Evolutionary conservation across 2,113 vertebrate species (phyloP).

Genomic region (Bungarus multicinctus): DNA sequence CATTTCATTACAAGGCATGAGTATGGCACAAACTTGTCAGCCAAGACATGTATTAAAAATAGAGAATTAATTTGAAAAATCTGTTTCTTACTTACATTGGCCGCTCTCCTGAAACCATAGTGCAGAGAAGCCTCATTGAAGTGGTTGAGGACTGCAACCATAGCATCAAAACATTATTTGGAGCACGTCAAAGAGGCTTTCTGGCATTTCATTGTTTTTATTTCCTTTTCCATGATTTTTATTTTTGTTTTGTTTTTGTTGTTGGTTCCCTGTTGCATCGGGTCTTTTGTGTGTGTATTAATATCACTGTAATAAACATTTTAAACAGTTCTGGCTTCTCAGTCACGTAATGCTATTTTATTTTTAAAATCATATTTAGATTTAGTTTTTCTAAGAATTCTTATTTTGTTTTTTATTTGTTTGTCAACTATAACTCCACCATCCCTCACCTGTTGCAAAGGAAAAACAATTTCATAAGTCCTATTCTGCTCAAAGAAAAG

Average conservation of each 20-base stretch:
- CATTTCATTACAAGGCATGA: slow-evolving; percentile 42
- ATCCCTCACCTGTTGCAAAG: neutral
- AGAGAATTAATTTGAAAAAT: slow-evolving; percentile 50
- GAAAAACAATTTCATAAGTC: neutral
- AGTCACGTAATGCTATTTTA: neutral
- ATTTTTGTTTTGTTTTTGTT: slow-evolving; percentile 17
- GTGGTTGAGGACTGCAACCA: slow-evolving; percentile 31
- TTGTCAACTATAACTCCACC: neutral
- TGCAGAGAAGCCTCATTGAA: slow-evolving; percentile 17
- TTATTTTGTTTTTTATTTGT: neutral
- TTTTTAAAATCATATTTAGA: neutral
- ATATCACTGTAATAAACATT: neutral
- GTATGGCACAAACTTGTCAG: slow-evolving; percentile 37
- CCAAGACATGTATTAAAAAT: slow-evolving; percentile 55
- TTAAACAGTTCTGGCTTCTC: neutral
- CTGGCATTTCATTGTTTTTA: slow-evolving; percentile 26
- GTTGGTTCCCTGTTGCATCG: neutral
- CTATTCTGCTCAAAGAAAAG: neutral
- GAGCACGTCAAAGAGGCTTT: slow-evolving; percentile 15
- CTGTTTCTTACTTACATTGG: slow-evolving; percentile 56
- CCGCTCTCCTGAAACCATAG: slow-evolving; percentile 19
- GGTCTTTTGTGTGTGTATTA: neutral
- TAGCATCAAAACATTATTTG: slow-evolving; percentile 55
- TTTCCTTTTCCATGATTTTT: slow-evolving; percentile 20
- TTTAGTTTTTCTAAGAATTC: neutral